Evolutionary conservation across 2,797 vertebrate species (phyloP), one percentile per base, ranked within the genome.

Genomic region (Syngnathus acus): DNA sequence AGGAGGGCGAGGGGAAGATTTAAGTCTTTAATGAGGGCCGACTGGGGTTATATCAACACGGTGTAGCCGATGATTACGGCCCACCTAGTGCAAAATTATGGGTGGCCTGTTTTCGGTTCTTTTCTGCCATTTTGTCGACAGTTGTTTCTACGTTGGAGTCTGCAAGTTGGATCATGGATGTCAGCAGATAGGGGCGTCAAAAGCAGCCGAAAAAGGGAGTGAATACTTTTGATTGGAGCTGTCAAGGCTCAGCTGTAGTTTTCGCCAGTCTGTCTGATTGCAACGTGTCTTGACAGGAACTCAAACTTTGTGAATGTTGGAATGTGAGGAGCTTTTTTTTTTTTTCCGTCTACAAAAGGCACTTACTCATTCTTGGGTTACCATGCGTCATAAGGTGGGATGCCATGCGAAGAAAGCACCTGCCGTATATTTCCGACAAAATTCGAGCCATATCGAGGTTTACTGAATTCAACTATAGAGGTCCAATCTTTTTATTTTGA

Each of bases 21-120:
- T 76, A 83, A 80, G 78, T 82, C 74, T 71, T 78, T 86, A 86
- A 87, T 84, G 83, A 85, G 73, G 85, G 77, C 83, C 80, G 74
- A 86, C 78, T 72, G 54, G 60, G 72, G 80, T 84, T 82, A 77
- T 77, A 85, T 85, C 81, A 88, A 81, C 85, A 83, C 69, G 37
- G 42, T 54, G 47, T 75, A 82, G 84, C 78, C 81, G 82, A 81
- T 80, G 74, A 73, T 87, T 76, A 77, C 16, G 26, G 86, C 81
- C 89, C 89, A 88, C 89, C 89, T 88, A 87, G 85, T 73, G 78
- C 67, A 86, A 84, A 75, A 76, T 74, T 69, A 79, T 57, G 78
- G 84, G 85, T 90, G 87, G 86, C 81, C 83, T 83, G 77, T 80
- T 82, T 83, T 66, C 32, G 66, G 59, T 71, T 75, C 70, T 70